phyloP scores from a whole-genome alignment of 2,113 vertebrate genomes.

The Paracanthobrama guichenoti region DNA sequence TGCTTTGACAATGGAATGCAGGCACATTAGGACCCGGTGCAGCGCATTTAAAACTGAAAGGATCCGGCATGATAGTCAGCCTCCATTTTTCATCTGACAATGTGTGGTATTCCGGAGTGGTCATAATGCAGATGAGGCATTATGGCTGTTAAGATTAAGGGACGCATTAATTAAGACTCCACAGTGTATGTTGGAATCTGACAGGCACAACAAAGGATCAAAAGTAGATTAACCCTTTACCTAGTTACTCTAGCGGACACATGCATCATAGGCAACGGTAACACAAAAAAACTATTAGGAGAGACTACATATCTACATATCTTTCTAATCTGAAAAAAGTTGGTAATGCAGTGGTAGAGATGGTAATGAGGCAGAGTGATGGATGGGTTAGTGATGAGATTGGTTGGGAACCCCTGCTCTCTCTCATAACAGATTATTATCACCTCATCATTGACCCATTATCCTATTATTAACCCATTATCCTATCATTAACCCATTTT shows the following conservation, averaged over 20 bases:
- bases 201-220: neutral
- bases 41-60: conserved; percentile 56
- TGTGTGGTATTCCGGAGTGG: conserved; percentile 39
- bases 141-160: conserved; percentile 32
- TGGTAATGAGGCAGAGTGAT: neutral
- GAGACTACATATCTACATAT: neutral
- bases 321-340: neutral
- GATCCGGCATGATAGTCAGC: conserved; percentile 54
- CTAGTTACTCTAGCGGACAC: neutral
- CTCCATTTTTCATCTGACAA: conserved; percentile 52
- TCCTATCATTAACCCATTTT: neutral
- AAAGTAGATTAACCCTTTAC: conserved; percentile 9
- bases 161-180: conserved; percentile 31
- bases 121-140: conserved; percentile 41
- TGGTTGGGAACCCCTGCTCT: neutral
- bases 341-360: neutral
- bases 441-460: too few relatives aligned
- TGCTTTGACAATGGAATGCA: conserved; percentile 56
- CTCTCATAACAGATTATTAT: neutral
- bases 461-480: neutral
- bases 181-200: neutral
- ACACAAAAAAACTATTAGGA: neutral
- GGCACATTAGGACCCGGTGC: conserved; percentile 58
- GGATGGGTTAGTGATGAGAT: neutral
- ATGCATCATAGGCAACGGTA: neutral